phyloP scores from a whole-genome alignment of 2,888 invertebrate species.

The Drosophila pegasa region DNA sequence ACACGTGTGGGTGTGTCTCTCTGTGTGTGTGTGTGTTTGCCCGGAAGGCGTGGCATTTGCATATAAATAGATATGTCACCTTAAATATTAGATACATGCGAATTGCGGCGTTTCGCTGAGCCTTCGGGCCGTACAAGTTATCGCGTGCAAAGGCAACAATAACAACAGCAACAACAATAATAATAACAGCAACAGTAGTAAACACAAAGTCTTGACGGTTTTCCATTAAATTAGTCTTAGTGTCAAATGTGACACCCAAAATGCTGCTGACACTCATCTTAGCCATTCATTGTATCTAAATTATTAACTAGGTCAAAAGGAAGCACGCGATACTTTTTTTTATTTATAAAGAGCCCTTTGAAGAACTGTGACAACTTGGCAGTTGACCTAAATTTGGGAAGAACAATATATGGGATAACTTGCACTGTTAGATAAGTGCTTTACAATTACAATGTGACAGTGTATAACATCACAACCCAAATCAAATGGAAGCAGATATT shows the following conservation, averaged over 20 bases:
- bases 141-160: conserved; percentile 42
- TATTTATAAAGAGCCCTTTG: neutral
- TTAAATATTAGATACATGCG: conserved; percentile 65
- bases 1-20: conserved; percentile 11
- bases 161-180: neutral
- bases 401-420: neutral
- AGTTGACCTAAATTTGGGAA: neutral
- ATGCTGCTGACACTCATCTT: conserved; percentile 39
- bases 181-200: neutral
- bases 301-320: conserved; percentile 62
- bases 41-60: conserved; percentile 63
- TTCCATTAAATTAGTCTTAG: conserved; percentile 72
- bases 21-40: conserved; percentile 11
- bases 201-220: conserved; percentile 12
- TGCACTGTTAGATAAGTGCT: neutral
- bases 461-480: neutral
- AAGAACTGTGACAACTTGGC: conserved; percentile 18
- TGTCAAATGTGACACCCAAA: conserved; percentile 58
- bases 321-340: conserved; percentile 18
- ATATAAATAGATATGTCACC: conserved; percentile 78
- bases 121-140: conserved; percentile 8
- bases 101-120: conserved; percentile 24
- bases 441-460: neutral
- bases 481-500: neutral
- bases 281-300: conserved; percentile 55